Percentiles rank a stretch among this genome's conserved stretches.
Evolutionary conservation across 2,888 invertebrate species (phyloP).

Genomic region (Ctenicera cuprea): DNA sequence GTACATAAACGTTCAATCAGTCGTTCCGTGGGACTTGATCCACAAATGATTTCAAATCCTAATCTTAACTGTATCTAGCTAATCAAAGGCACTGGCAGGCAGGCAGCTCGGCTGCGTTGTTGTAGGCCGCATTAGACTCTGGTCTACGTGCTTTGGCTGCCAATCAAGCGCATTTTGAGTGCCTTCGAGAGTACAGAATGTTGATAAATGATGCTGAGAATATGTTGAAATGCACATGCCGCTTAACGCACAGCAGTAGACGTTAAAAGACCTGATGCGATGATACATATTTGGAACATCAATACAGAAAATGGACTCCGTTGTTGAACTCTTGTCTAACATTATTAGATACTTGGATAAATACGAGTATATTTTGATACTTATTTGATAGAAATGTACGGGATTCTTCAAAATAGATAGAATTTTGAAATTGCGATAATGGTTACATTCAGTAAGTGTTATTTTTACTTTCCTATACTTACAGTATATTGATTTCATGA

Average conservation of each 20-base stretch:
- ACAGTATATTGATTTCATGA: too few relatives aligned
- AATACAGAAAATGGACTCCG: not conserved
- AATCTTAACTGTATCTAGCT: constrained; percentile 65
- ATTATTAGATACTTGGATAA: too few relatives aligned
- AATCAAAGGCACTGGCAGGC: constrained; percentile 48
- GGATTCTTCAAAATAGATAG: too few relatives aligned
- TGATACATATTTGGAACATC: constrained; percentile 33
- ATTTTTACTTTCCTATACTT: too few relatives aligned
- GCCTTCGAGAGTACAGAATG: constrained; percentile 61
- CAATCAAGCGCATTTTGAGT: constrained; percentile 63
- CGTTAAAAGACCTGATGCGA: constrained; percentile 4
- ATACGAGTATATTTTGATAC: too few relatives aligned
- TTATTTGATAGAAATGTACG: too few relatives aligned
- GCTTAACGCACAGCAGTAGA: constrained; percentile 38
- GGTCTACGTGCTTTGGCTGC: constrained; percentile 63
- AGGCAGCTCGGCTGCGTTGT: constrained; percentile 53
- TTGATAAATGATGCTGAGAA: constrained; percentile 62
- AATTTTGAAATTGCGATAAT: too few relatives aligned
- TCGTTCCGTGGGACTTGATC: constrained; percentile 42
- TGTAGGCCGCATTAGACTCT: constrained; percentile 59
- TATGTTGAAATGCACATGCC: constrained; percentile 59
- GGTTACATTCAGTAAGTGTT: too few relatives aligned
- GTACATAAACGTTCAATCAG: constrained; percentile 46
- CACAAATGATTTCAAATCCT: constrained; percentile 56
- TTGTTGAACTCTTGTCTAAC: not conserved